Evolutionary conservation across 92 coral and sea anemone species (phyloP).

Genomic region (Diadumene lineata): DNA sequence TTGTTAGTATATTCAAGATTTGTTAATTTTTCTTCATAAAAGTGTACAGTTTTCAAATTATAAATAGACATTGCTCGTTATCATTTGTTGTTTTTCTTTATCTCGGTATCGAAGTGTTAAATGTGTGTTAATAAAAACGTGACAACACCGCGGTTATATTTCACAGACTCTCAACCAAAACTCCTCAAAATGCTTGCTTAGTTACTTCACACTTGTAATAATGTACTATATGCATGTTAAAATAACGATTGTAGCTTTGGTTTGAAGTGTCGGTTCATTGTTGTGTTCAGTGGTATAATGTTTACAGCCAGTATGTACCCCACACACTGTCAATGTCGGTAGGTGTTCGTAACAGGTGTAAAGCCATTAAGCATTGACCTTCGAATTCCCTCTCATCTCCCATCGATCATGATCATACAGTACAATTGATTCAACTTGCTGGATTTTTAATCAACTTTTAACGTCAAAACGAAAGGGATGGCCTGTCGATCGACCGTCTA

Average conservation of each 20-base stretch:
- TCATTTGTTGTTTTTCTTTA: neutral
- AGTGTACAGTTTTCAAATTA: neutral
- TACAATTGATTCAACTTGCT: neutral
- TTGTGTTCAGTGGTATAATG: too few relatives aligned
- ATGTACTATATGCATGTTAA: neutral
- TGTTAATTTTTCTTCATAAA: too few relatives aligned
- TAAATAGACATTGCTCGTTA: neutral
- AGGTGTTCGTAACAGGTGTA: conserved; percentile 37
- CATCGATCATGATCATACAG: conserved; percentile 7
- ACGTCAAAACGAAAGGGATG: neutral
- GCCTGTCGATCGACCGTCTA: neutral
- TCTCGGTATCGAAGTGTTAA: neutral
- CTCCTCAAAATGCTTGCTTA: neutral
- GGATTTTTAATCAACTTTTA: neutral
- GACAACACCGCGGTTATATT: neutral
- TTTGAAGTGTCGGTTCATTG: neutral
- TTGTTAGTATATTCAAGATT: too few relatives aligned
- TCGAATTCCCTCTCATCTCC: conserved; percentile 17
- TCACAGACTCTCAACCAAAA: neutral
- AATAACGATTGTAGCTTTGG: neutral
- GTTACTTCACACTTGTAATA: neutral
- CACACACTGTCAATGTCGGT: conserved; percentile 19
- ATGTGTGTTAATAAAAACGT: neutral
- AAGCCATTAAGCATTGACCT: conserved; percentile 26
- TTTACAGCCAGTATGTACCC: neutral